Evolutionary conservation across 1,140 invertebrate species (phyloP).

Genomic region (Papilio xuthus): DNA sequence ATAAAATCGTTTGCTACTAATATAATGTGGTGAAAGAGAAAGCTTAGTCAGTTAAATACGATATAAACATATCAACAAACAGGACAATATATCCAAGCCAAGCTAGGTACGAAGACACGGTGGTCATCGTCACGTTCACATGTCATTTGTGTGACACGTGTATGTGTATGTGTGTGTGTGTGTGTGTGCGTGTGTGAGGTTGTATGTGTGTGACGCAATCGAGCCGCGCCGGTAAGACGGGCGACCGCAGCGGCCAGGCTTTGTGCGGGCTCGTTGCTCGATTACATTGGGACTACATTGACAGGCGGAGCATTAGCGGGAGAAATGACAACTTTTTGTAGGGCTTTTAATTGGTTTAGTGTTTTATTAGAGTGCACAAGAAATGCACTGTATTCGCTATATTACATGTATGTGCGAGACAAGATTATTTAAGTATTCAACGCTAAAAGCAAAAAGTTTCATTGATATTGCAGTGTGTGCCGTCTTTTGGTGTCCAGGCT

Average conservation of each 20-base stretch:
- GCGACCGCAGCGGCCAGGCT: constrained; percentile 77
- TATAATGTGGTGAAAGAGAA: background rate
- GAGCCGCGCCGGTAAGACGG: constrained; percentile 67
- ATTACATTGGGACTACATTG: constrained; percentile 42
- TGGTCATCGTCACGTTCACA: constrained; percentile 43
- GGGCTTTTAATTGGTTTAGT: background rate
- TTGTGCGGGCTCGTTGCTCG: constrained; percentile 72
- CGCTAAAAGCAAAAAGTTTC: background rate
- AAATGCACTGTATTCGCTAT: background rate
- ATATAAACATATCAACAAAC: background rate
- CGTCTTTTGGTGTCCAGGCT: too few species aligned
- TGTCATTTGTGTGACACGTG: constrained; percentile 39
- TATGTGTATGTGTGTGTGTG: constrained; percentile 38
- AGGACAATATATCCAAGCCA: background rate
- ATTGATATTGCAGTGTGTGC: too few species aligned
- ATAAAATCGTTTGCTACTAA: too few species aligned
- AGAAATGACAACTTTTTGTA: background rate
- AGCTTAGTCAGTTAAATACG: too few species aligned
- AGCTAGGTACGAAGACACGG: background rate
- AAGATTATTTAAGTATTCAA: too few species aligned
- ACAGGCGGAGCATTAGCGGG: constrained; percentile 44
- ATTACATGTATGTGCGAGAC: too few species aligned
- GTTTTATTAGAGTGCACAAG: background rate
- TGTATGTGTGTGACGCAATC: constrained; percentile 58
- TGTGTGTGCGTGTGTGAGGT: constrained; percentile 39